Evolutionary conservation across 2,113 vertebrate genomes (phyloP).

Genomic region (Neolamprologus hecqui): DNA sequence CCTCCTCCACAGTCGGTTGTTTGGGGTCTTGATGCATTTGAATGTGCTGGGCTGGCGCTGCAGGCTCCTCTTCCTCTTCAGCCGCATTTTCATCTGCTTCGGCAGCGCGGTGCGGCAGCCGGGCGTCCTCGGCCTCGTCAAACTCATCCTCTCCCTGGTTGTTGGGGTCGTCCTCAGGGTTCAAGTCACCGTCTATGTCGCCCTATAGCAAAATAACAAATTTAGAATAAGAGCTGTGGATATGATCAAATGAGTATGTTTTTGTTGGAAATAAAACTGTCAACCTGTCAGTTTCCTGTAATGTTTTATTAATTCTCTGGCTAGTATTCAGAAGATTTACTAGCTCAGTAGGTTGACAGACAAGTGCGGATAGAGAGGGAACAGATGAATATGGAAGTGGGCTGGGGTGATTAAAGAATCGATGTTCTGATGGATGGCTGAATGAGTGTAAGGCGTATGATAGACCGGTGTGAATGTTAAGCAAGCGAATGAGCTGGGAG

Average conservation of each 20-base stretch:
- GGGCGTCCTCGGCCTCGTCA: constrained; percentile 89
- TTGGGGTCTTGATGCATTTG: constrained; percentile 57
- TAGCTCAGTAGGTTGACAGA: neutral
- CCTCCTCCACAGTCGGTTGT: constrained; percentile 77
- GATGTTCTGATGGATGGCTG: neutral
- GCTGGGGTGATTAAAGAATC: neutral
- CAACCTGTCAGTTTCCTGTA: neutral
- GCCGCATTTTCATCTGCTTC: constrained; percentile 66
- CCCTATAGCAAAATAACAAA: constrained; percentile 57
- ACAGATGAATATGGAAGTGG: neutral
- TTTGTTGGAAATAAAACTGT: neutral
- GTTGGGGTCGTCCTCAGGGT: constrained; percentile 94
- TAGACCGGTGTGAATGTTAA: neutral
- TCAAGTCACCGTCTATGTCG: constrained; percentile 75
- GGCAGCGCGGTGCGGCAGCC: constrained; percentile 70
- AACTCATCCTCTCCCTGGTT: constrained; percentile 98
- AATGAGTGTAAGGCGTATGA: neutral
- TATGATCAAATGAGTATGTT: neutral
- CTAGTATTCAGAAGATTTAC: neutral
- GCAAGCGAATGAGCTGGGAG: neutral
- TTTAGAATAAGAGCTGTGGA: neutral
- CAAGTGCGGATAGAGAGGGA: neutral
- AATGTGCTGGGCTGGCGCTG: constrained; percentile 6
- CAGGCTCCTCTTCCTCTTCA: constrained; percentile 51
- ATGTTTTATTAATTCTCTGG: neutral